Percentiles rank a stretch among this genome's conserved stretches.
Conservation (phyloP, 2,797 vertebrate genomes). For the Furcifer pardalis region DNA sequence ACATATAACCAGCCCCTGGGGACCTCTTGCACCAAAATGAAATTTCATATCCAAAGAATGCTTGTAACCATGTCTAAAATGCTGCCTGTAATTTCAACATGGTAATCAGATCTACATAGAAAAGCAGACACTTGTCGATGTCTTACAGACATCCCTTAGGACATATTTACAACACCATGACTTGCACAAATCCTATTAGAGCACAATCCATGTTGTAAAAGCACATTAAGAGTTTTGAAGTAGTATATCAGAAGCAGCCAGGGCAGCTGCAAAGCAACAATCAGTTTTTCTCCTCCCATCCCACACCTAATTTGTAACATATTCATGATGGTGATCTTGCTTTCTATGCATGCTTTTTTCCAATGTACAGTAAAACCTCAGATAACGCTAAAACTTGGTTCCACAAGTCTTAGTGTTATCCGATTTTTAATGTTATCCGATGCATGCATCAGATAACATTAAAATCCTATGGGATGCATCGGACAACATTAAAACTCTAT, state of each 20-base stretch:
- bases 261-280: background rate
- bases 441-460: too few species aligned
- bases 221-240: constrained; percentile 14
- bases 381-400: too few species aligned
- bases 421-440: too few species aligned
- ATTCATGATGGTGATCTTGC: background rate
- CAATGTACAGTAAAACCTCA: too few species aligned
- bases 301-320: background rate
- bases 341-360: fast-evolving
- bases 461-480: too few species aligned
- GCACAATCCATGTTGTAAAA: constrained; percentile 49
- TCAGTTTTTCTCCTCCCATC: background rate
- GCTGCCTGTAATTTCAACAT: constrained; percentile 69
- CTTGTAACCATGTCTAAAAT: constrained; percentile 70
- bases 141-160: constrained; percentile 49
- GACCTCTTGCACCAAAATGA: constrained; percentile 75
- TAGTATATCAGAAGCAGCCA: constrained; percentile 17
- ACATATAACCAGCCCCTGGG: constrained; percentile 76
- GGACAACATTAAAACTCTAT: too few species aligned
- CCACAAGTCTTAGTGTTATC: too few species aligned
- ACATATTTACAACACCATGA: constrained; percentile 55
- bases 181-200: constrained; percentile 60
- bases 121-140: constrained; percentile 64
- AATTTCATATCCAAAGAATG: constrained; percentile 73
- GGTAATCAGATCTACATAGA: constrained; percentile 74